A percentile compares a stretch with the other conserved stretches of the same genome.
Evolutionary conservation across 2,797 vertebrate species (phyloP).

Genomic region (Darevskia nairensis): DNA sequence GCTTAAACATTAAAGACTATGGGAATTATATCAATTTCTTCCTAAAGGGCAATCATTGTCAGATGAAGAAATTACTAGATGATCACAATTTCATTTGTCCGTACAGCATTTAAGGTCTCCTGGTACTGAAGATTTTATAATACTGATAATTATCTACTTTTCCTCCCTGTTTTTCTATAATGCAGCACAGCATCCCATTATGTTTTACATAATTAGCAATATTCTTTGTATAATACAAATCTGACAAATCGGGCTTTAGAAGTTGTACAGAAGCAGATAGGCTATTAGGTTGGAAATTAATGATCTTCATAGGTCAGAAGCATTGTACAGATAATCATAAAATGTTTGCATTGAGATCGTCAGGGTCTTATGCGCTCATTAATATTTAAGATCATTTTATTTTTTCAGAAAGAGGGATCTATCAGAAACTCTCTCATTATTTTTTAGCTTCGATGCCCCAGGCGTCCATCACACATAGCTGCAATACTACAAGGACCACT

Average conservation of each 20-base stretch:
- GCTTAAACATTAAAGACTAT: slow-evolving; percentile 42
- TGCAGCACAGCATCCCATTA: slow-evolving; percentile 64
- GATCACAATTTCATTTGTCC: slow-evolving; percentile 66
- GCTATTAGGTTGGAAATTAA: slow-evolving; percentile 72
- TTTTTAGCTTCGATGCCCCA: slow-evolving; percentile 21
- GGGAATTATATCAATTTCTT: slow-evolving; percentile 43
- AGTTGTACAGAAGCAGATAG: slow-evolving; percentile 63
- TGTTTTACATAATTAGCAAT: slow-evolving; percentile 70
- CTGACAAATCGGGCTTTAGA: slow-evolving; percentile 56
- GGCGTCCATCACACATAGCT: not conserved
- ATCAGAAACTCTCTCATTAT: slow-evolving; percentile 40
- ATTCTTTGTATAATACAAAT: slow-evolving; percentile 62
- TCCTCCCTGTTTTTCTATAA: slow-evolving; percentile 61
- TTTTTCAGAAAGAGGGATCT: slow-evolving; percentile 57
- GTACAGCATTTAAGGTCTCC: slow-evolving; percentile 60
- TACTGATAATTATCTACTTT: slow-evolving; percentile 59
- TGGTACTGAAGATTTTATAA: slow-evolving; percentile 60
- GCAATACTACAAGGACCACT: too few species aligned
- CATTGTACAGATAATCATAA: slow-evolving; percentile 71
- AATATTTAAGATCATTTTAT: slow-evolving; percentile 66
- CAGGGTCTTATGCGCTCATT: slow-evolving; percentile 67
- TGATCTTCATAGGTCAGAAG: slow-evolving; percentile 72
- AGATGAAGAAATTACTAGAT: slow-evolving; percentile 62
- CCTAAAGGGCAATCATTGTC: slow-evolving; percentile 43
- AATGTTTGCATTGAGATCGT: slow-evolving; percentile 73